Evolutionary conservation across 2,888 invertebrate species (phyloP).

Genomic region (Cerceris rybyensis): DNA sequence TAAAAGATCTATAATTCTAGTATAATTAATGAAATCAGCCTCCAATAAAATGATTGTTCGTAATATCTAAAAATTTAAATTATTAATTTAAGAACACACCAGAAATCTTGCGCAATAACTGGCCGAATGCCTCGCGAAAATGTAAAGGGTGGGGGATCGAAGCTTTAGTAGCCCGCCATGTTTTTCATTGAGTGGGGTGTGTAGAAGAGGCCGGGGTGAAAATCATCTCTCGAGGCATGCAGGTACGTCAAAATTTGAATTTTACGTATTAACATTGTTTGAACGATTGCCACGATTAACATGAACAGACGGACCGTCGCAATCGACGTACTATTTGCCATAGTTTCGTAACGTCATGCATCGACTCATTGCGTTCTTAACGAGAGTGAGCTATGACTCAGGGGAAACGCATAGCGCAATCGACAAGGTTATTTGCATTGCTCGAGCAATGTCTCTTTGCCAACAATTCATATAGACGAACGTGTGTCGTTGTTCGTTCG

Average conservation of each 20-base stretch:
- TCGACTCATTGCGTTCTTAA: slow-evolving; percentile 46
- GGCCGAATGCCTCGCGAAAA: background rate
- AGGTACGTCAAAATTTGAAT: slow-evolving; percentile 73
- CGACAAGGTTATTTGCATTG: slow-evolving; percentile 76
- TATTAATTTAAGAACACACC: slow-evolving; percentile 26
- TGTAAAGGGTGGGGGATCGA: slow-evolving; percentile 61
- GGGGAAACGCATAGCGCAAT: slow-evolving; percentile 72
- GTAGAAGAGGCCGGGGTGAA: slow-evolving; percentile 82
- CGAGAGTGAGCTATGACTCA: slow-evolving; percentile 73
- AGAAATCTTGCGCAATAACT: slow-evolving; percentile 39
- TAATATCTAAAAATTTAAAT: background rate
- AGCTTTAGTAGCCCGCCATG: slow-evolving; percentile 86
- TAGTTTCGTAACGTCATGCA: slow-evolving; percentile 75
- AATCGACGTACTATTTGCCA: slow-evolving; percentile 8
- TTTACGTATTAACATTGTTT: slow-evolving; percentile 5
- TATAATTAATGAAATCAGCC: background rate
- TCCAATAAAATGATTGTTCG: background rate
- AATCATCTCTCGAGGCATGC: slow-evolving; percentile 82
- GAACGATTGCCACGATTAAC: background rate
- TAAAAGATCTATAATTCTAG: too few relatives aligned
- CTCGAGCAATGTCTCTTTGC: slow-evolving; percentile 53
- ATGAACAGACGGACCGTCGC: slow-evolving; percentile 6
- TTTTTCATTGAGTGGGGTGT: slow-evolving; percentile 89
- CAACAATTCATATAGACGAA: slow-evolving; percentile 51
- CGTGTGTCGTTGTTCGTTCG: slow-evolving; percentile 21